phyloP scores from a whole-genome alignment of 2,888 invertebrate species.

The Endomychus coccineus region DNA sequence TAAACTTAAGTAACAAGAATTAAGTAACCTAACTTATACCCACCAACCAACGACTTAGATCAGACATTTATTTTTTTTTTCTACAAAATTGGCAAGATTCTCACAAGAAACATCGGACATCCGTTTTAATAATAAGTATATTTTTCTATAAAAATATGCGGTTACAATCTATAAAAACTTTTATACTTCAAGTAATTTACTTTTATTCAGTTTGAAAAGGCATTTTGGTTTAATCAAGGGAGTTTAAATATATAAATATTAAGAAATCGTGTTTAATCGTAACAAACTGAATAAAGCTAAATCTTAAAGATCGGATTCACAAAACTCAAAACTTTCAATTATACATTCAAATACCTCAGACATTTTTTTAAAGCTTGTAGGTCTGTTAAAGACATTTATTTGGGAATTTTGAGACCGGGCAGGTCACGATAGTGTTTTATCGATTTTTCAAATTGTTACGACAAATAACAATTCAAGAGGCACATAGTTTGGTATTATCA shows the following conservation, averaged over 20 bases:
- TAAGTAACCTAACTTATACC: constrained; percentile 35
- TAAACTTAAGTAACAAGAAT: constrained; percentile 23
- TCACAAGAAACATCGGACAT: constrained; percentile 14
- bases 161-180: too few species aligned
- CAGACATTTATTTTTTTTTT: constrained; percentile 31
- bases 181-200: too few species aligned
- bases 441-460: constrained; percentile 21
- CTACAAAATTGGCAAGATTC: constrained; percentile 18
- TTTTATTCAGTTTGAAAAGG: constrained; percentile 23
- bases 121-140: too few species aligned
- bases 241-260: too few species aligned
- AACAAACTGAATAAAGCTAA: constrained; percentile 8
- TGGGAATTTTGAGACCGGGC: constrained; percentile 34
- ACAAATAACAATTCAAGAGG: constrained; percentile 36
- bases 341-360: too few species aligned
- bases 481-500: constrained; percentile 41
- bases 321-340: too few species aligned
- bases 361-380: constrained; percentile 31
- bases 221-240: constrained; percentile 16
- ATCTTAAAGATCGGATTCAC: neutral
- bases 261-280: constrained; percentile 5
- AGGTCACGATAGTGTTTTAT: constrained; percentile 31
- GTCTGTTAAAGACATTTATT: constrained; percentile 29
- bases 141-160: constrained; percentile 23
- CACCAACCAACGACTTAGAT: constrained; percentile 40